Evolutionary conservation across 2,797 vertebrate genomes (phyloP), one percentile per base, ranked within the genome.

Genomic region (Alexandromys oeconomus): DNA sequence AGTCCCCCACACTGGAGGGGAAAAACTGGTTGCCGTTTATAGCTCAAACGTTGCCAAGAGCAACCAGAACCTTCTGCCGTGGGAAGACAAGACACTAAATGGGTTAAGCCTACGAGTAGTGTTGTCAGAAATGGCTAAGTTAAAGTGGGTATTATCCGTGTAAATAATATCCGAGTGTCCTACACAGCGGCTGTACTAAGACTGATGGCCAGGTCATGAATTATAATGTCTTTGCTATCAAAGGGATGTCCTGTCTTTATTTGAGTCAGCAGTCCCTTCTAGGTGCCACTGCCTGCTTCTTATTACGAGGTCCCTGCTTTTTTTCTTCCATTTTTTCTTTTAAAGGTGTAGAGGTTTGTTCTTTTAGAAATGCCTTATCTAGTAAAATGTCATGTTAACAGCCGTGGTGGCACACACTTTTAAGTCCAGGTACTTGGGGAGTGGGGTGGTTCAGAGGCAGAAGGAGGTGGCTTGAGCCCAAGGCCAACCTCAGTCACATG

Each of bases 1-100:
- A 86, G 97, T 98, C 97, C 95, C 95, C 98, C 96, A 97, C 92
- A 97, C 77, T 96, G 97, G 88, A 97, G 96, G 57, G 63, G 94
- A 95, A 94, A 37, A 95, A 74, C 65, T 93, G 90, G 94, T 92
- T 95, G 46, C 92, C 90, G 0, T 74, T 76, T 84, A 65, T 59
- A 69, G 76, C 65, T 63, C 46, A 91, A 2, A 51, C 3, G 9
- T 77, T 87, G 65, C 74, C 51, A 76, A 76, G 59, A 94, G 48
- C 65, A 79, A 59, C 48, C 73, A 79, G 63, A 89, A 29, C 37
- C 65, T 57, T 94, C 87, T 59, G 87, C 8, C 65, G 12, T 61
- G 46, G 65, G 74, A 84, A 80, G 71, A 48, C 21, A 43, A 63
- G 54, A 61, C 29, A 61, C 37, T 6, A 51, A 43, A 63, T 31